Evolutionary conservation across 2,113 vertebrate genomes (phyloP).

Genomic region (Alligator mississippiensis): DNA sequence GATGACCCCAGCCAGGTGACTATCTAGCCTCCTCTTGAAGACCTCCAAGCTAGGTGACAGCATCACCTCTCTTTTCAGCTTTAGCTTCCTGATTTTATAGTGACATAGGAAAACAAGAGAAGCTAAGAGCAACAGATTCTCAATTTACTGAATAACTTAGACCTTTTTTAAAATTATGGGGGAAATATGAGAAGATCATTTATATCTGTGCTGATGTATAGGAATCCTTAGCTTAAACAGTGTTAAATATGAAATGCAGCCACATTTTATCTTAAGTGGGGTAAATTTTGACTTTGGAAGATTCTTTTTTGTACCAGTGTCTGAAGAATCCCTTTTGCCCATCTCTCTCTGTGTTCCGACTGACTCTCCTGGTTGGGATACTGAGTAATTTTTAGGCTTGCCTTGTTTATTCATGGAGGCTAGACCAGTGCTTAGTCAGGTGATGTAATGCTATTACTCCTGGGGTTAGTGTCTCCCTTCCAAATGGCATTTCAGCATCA

Average conservation of each 20-base stretch:
- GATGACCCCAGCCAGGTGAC: too few relatives aligned
- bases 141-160: neutral
- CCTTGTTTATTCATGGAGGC: neutral
- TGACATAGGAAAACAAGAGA: neutral
- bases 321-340: neutral
- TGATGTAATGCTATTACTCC: neutral
- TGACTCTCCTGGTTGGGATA: too few relatives aligned
- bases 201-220: neutral
- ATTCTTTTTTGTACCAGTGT: neutral
- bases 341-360: neutral
- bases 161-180: neutral
- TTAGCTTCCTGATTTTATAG: too few relatives aligned
- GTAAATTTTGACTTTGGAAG: neutral
- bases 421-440: neutral
- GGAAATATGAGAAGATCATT: neutral
- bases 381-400: neutral
- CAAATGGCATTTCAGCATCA: too few relatives aligned
- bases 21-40: too few relatives aligned
- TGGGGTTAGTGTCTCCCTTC: too few relatives aligned
- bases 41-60: too few relatives aligned
- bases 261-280: neutral
- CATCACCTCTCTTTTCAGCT: too few relatives aligned
- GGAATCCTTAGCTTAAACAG: neutral
- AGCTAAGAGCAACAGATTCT: neutral
- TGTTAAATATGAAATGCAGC: neutral